Conservation (phyloP, 2,888 invertebrate species). For the Morpho deidamia region DNA sequence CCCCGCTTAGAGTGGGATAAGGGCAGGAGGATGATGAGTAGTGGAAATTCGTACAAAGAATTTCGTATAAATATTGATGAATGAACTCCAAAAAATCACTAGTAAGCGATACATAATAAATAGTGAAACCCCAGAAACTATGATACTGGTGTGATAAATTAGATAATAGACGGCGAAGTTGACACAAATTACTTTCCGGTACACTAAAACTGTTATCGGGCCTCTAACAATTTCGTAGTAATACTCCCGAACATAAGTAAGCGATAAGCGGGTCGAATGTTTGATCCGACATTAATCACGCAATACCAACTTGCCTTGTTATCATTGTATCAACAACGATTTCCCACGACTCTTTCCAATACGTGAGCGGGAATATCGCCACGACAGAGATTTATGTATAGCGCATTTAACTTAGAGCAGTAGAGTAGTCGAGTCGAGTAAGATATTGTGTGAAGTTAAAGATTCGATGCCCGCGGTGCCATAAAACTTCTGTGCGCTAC, state of each 20-base stretch:
- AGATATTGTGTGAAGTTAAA: too few relatives aligned
- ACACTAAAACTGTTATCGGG: slow-evolving; percentile 2
- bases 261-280: slow-evolving; percentile 13
- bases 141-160: too few relatives aligned
- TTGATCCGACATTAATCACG: slow-evolving; percentile 26
- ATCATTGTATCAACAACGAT: slow-evolving; percentile 24
- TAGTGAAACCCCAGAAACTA: too few relatives aligned
- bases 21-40: too few relatives aligned
- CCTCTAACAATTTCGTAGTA: slow-evolving; percentile 2
- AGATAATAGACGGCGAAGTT: too few relatives aligned
- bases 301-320: slow-evolving; percentile 23
- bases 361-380: slow-evolving; percentile 23
- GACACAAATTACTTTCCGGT: neutral
- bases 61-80: too few relatives aligned
- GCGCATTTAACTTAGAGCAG: neutral
- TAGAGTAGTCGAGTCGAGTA: neutral
- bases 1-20: too few relatives aligned
- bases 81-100: too few relatives aligned
- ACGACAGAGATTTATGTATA: slow-evolving; percentile 21
- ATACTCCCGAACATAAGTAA: neutral
- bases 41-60: too few relatives aligned
- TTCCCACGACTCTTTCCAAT: slow-evolving; percentile 29
- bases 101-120: too few relatives aligned
- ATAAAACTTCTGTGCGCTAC: too few relatives aligned
- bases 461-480: too few relatives aligned